phyloP scores from a whole-genome alignment of 2,888 invertebrate species.

The Tridacna crocea region DNA sequence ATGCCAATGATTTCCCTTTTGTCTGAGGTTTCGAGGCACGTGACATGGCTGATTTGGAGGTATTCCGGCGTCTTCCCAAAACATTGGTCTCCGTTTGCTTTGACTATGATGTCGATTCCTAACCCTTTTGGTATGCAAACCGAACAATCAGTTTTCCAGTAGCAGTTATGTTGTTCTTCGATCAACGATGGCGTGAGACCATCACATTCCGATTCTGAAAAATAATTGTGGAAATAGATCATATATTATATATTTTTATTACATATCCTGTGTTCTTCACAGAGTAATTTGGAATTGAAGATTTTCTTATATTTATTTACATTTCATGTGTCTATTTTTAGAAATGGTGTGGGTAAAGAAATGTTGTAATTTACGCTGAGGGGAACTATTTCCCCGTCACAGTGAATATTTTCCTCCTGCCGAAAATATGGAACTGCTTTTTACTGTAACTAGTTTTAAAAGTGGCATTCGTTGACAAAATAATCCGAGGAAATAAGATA shows the following conservation, averaged over 20 bases:
- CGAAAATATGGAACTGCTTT: too few relatives aligned
- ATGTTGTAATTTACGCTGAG: too few relatives aligned
- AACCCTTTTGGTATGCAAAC: neutral
- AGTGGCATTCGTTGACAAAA: too few relatives aligned
- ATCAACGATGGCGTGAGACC: conserved; percentile 6
- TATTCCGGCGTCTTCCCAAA: neutral
- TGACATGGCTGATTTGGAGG: neutral
- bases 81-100: neutral
- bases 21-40: neutral
- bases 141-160: neutral
- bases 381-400: too few relatives aligned
- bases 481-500: too few relatives aligned
- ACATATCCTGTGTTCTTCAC: neutral
- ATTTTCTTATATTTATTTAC: too few relatives aligned
- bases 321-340: too few relatives aligned
- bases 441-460: too few relatives aligned
- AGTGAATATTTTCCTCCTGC: too few relatives aligned
- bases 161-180: neutral
- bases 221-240: neutral
- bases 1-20: neutral
- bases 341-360: too few relatives aligned
- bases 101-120: conserved; percentile 3
- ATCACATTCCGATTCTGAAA: neutral
- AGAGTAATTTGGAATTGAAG: neutral
- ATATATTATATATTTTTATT: neutral